Base-by-base conservation (phyloP, 2,113 vertebrate species). In the Cheirogaleus medius region DNA sequence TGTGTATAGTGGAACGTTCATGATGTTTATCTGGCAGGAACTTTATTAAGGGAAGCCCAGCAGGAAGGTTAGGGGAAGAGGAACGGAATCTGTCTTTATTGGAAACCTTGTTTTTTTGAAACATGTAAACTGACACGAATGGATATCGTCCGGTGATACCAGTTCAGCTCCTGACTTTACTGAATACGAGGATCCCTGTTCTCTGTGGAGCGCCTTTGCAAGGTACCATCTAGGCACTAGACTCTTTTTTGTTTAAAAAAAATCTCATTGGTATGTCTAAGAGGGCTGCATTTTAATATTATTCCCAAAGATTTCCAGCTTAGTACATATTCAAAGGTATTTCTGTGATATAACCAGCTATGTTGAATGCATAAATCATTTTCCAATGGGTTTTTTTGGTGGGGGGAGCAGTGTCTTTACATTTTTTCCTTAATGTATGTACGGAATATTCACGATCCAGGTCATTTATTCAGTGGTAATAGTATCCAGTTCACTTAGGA, bases 41-140 rank as follows among this genome's bases (percentile, higher is more conserved):
- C 25, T 32, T 49, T 71, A 49, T 90, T 96, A 95, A 92, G 93
- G 64, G 44, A 91, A 97, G 94, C 94, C 76, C 96, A 89, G 82
- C 39, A 42, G 84, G 90, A 84, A 87, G 80, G 32, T 91, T 66
- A 12, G 21, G 21, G n/a, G 34, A 71, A 84, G 94, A 94, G 58
- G 39, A 92, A 49, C 42, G 83, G 39, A 87, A 58, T 47, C 44
- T 66, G 74, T 74, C 84, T 64, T 83, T 64, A 64, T 1, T 52
- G 42, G 76, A 82, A 92, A 90, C 7, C 37, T 86, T 91, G 77
- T 91, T 74, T 94, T 90, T 90, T 49, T 39, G 34, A 85, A 84
- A 92, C 37, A 11, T 49, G 42, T 87, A 7, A 68, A 92, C 69
- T 44, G 47, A 39, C 7, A 21, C 12, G 64, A 81, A 47, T 39